These are phyloP conservation scores for Epinotia bilunana DNA, from an alignment of 2,888 invertebrate genomes.

Conservation along the genomic window DNA sequence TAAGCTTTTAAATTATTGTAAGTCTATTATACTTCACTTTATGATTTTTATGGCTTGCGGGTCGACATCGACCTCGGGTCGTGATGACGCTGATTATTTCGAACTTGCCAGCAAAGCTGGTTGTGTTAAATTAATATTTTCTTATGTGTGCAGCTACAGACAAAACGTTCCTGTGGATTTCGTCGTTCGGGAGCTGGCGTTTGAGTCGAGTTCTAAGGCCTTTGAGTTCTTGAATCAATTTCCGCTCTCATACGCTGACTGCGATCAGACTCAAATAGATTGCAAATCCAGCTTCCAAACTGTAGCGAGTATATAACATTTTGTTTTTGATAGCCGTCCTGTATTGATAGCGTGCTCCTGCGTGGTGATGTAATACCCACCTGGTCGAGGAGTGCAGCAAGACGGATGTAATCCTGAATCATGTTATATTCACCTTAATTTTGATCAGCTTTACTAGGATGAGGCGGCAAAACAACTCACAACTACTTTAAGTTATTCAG, in stretches of 20 bases:
- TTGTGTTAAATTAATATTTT: conserved; percentile 71
- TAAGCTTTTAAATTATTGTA: not conserved
- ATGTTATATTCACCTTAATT: conserved; percentile 69
- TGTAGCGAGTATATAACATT: conserved; percentile 84
- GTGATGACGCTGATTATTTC: conserved; percentile 29
- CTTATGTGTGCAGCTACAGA: conserved; percentile 93
- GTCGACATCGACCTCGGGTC: not conserved
- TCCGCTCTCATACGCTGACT: conserved; percentile 89
- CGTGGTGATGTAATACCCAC: conserved; percentile 74
- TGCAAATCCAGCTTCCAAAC: conserved; percentile 92
- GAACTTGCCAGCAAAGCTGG: conserved; percentile 66
- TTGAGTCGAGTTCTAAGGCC: conserved; percentile 92
- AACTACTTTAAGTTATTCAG: conserved; percentile 61
- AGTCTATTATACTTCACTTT: not conserved
- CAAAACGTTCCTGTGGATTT: conserved; percentile 94
- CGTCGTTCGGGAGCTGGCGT: conserved; percentile 94
- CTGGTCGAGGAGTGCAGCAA: conserved; percentile 60
- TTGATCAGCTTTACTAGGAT: conserved; percentile 75
- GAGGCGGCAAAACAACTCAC: conserved; percentile 61
- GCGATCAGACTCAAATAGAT: conserved; percentile 91
- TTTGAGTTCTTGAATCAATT: conserved; percentile 94
- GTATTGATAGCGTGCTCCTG: conserved; percentile 71
- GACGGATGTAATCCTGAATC: conserved; percentile 60
- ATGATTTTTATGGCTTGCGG: not conserved
- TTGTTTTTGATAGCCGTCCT: conserved; percentile 72